Base-by-base conservation (phyloP, 2,888 invertebrate genomes). In the Lamproptera curius region DNA sequence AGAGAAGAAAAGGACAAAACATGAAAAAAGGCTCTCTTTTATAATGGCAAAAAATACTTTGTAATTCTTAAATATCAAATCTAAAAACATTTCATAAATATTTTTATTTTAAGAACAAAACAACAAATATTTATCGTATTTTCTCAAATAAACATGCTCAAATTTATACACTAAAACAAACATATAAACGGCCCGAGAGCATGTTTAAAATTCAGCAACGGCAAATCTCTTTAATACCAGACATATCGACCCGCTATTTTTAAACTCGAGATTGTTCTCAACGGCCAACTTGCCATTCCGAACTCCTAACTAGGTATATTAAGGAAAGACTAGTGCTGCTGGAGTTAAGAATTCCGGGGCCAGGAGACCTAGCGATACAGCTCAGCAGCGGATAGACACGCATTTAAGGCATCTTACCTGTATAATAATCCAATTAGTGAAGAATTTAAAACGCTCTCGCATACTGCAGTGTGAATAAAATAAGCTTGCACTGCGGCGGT, bases 401-500 rank as follows among this genome's bases (percentile, higher is more conserved):
- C 59, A 52, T 60, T 61, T 57, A 54, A 47, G 47, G 55, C 55
- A 54, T 54, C 55, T 59, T 63, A 62, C 57, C 64, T 55, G 73
- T 67, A 73, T 74, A 73, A 76, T 76, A 75, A 75, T 74, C 65
- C 71, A 73, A 77, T 78, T 77, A 76, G 69, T 61, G 53, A 50
- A 58, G 63, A 75, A 75, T 73, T 72, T 70, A 68, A 72, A 65
- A 61, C 65, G 62, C 61, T 56, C 65, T 62, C 55, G 46, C 61
- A 62, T 59, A 59, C 57, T 62, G 63, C 63, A 63, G 50, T 49
- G 47, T 46, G 51, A 59, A 61, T 60, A 59, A 67, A 67, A 65
- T 63, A 61, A 57, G 58, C 58, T 66, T 60, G 2, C 17, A n/a
- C 6, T 23, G 34, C 31, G 13, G 9, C 28, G 11, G n/a, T 31